Conservation (phyloP, 2,888 invertebrate species). For the Aplocera efformata region DNA sequence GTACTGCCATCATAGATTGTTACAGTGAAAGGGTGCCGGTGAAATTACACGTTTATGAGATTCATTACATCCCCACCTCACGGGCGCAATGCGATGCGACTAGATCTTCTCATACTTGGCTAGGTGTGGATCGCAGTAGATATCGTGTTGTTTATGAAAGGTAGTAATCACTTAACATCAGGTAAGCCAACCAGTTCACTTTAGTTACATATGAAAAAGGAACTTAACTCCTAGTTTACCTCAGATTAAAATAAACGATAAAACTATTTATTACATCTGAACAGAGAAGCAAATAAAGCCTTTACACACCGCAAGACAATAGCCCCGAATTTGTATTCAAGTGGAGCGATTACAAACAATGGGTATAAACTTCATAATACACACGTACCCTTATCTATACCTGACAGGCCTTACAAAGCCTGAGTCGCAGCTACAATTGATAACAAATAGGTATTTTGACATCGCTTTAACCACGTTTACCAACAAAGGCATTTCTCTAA, state of each 20-base stretch:
- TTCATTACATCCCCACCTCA: too few species aligned
- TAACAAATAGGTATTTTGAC: slow-evolving; percentile 13
- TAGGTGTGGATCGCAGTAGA: too few species aligned
- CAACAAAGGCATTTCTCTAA: too few species aligned
- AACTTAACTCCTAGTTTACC: neutral
- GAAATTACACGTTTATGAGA: too few species aligned
- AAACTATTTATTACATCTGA: neutral
- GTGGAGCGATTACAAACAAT: slow-evolving; percentile 23
- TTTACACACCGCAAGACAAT: slow-evolving; percentile 12
- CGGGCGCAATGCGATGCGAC: too few species aligned
- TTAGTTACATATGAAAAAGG: too few species aligned
- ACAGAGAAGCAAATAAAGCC: neutral
- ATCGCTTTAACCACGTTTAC: neutral
- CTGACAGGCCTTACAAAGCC: slow-evolving; percentile 17
- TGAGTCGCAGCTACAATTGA: slow-evolving; percentile 3
- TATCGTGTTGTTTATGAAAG: too few species aligned
- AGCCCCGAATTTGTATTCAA: slow-evolving; percentile 22
- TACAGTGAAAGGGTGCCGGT: too few species aligned
- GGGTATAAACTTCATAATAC: slow-evolving; percentile 19
- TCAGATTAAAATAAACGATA: neutral
- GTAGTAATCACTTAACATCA: too few species aligned
- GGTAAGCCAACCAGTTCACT: too few species aligned
- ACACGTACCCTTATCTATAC: slow-evolving; percentile 17
- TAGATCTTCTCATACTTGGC: too few species aligned
- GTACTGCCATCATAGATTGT: too few species aligned